Percentiles rank a stretch among this genome's conserved stretches.
These are phyloP conservation scores for Epizoanthus scotinus DNA, from an alignment of 92 coral and sea anemone species.

Conservation along the genomic window DNA sequence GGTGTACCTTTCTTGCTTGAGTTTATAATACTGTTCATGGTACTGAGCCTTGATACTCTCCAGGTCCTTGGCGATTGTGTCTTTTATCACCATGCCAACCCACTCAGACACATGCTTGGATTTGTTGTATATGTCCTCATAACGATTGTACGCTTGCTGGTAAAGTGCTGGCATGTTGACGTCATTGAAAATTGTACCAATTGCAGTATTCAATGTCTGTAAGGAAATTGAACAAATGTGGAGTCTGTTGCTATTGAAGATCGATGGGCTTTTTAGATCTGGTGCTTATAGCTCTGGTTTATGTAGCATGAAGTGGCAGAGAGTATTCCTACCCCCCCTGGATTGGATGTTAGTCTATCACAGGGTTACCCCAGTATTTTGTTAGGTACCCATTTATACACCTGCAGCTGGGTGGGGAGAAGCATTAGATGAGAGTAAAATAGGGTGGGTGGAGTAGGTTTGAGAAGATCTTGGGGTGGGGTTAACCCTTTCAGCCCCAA, in stretches of 20 bases:
- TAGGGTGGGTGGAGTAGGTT: no score
- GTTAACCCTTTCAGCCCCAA: no score
- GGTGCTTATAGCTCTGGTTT: no score
- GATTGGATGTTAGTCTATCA: no score
- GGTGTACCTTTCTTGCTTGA: conserved; percentile 82
- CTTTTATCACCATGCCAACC: conserved; percentile 73
- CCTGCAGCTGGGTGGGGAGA: no score
- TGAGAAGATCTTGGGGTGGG: no score
- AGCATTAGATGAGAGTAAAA: no score
- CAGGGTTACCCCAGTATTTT: no score
- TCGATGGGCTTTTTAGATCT: no score
- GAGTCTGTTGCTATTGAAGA: background rate
- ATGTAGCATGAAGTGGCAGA: no score
- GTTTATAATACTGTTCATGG: conserved; percentile 74
- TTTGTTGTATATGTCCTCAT: conserved; percentile 63
- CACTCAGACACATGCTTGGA: conserved; percentile 70
- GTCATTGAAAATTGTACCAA: conserved; percentile 85
- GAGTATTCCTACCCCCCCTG: no score
- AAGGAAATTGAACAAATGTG: conserved; percentile 1
- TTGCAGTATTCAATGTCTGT: conserved; percentile 51
- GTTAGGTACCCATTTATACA: no score
- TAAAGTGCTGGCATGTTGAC: conserved; percentile 61
- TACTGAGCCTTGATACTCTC: conserved; percentile 55
- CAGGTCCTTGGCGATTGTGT: conserved; percentile 77
- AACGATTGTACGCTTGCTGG: conserved; percentile 58